Base-by-base conservation (phyloP, 2,113 vertebrate species). In the Peromyscus maniculatus region DNA sequence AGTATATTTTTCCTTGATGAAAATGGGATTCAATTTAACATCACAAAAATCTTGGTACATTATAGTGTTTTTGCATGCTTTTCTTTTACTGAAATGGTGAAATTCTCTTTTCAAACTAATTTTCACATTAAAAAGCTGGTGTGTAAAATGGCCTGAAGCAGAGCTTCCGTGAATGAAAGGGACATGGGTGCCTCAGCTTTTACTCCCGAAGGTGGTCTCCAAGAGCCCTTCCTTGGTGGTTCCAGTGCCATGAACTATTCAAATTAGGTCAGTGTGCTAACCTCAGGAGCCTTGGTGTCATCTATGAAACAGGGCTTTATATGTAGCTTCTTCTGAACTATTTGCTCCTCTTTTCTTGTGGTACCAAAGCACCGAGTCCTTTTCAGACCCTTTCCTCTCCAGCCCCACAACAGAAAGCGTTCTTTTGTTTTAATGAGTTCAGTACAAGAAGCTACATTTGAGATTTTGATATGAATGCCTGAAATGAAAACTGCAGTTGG, bases 351-450 rank as follows among this genome's bases (percentile, higher is more conserved):
- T 64, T 64, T 39, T 89, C 74, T 13, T 7, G 36, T 36, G 62
- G 57, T 12, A 31, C 43, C 24, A 19, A 66, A 46, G 13, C 33
- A n/a, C 28, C 0, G 15, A 16, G 71, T 10, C 55, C 19, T 82
- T 83, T 57, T 17, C 36, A 89, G 62, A 79, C 22, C 4, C 43
- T 13, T 26, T 28, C 8, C n/a, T 74, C 82, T 26, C 28, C 39
- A 43, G 79, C 80, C 57, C 57, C 62, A 17, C 43, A 71, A 88
- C 49, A 86, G 93, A 93, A 92, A 91, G n/a, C 49, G 6, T 80
- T 72, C 75, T 93, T 43, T 74, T 79, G 19, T 91, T 96, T 89
- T 78, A 64, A 97, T 88, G 89, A 92, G 88, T 28, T 87, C 31
- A 12, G 2, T 52, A 89, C 46, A 89, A 90, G 94, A 93, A 92